Conservation (phyloP, 2,113 vertebrate genomes). For the Charina bottae region DNA sequence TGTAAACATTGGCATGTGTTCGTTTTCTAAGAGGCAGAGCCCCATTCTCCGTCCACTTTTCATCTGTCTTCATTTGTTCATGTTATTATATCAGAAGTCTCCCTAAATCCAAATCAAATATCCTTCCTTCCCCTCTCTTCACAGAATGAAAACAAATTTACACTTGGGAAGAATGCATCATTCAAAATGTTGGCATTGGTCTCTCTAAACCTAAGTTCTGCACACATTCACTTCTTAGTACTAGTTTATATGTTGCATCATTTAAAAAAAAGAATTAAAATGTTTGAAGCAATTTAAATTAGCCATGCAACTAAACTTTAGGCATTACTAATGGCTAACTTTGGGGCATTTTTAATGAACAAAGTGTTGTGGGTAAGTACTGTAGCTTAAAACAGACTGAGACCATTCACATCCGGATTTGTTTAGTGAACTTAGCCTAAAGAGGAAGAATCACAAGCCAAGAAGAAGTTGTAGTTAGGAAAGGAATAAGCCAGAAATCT, state of each 20-base stretch:
- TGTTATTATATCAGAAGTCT: conserved; percentile 63
- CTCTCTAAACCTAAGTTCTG: conserved; percentile 31
- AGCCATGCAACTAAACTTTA: conserved; percentile 45
- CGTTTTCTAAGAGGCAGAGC: conserved; percentile 51
- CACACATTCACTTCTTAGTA: background rate
- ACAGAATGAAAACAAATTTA: conserved; percentile 36
- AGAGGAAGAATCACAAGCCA: background rate
- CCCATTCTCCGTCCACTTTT: conserved; percentile 47
- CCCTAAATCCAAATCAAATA: conserved; percentile 66
- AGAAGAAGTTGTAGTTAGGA: background rate
- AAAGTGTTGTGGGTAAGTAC: background rate
- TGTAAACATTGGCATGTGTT: conserved; percentile 60
- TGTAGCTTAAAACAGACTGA: background rate
- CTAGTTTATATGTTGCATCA: background rate
- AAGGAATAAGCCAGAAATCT: background rate
- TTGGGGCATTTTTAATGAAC: background rate
- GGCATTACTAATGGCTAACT: conserved; percentile 9
- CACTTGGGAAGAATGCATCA: background rate
- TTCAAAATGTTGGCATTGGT: conserved; percentile 49
- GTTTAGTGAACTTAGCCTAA: background rate
- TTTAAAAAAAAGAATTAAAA: conserved; percentile 51
- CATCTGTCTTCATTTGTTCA: conserved; percentile 64
- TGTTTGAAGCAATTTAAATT: conserved; percentile 55
- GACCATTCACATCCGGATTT: background rate
- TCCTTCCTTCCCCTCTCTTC: conserved; percentile 41